Evolutionary conservation across 1,140 invertebrate species (phyloP).

Genomic region (Triops cancriformis): DNA sequence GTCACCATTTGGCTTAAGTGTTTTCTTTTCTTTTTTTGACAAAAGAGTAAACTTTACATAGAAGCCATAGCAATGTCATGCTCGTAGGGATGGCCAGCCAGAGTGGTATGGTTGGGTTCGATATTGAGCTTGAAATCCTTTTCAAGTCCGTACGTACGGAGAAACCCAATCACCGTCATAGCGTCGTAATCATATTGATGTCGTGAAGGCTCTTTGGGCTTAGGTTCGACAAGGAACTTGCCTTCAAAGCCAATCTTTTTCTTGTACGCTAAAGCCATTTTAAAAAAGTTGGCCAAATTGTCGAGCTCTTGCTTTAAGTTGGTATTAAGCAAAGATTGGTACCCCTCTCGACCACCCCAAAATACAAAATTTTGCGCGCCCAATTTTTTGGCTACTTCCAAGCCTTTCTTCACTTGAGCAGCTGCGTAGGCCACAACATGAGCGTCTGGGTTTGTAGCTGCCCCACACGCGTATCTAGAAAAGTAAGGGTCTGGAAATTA

Average conservation of each 20-base stretch:
- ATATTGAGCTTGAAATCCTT: constrained; percentile 54
- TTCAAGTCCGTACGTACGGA: constrained; percentile 53
- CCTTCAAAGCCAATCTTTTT: constrained; percentile 54
- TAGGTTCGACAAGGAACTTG: constrained; percentile 50
- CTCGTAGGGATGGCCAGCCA: constrained; percentile 44
- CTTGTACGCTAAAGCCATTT: constrained; percentile 53
- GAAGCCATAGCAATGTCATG: constrained; percentile 44
- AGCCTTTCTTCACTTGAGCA: constrained; percentile 53
- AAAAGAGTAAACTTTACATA: constrained; percentile 36
- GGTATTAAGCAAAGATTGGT: constrained; percentile 50
- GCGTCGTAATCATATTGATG: constrained; percentile 55
- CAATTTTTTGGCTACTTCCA: constrained; percentile 53
- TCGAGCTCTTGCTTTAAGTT: constrained; percentile 51
- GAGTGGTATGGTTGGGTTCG: constrained; percentile 49
- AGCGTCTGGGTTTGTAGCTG: constrained; percentile 50
- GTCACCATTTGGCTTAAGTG: not conserved
- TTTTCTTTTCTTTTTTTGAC: constrained; percentile 31
- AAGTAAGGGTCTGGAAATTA: not conserved
- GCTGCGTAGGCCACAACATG: constrained; percentile 50
- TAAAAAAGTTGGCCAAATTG: constrained; percentile 51
- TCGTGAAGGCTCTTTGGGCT: constrained; percentile 44
- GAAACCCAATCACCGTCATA: constrained; percentile 52
- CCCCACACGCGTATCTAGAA: constrained; percentile 50
- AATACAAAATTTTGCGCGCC: constrained; percentile 54
- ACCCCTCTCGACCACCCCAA: constrained; percentile 53